Conservation (phyloP, 37 sponge, comb jelly and placozoan genomes). For the Haliclona indistincta region DNA sequence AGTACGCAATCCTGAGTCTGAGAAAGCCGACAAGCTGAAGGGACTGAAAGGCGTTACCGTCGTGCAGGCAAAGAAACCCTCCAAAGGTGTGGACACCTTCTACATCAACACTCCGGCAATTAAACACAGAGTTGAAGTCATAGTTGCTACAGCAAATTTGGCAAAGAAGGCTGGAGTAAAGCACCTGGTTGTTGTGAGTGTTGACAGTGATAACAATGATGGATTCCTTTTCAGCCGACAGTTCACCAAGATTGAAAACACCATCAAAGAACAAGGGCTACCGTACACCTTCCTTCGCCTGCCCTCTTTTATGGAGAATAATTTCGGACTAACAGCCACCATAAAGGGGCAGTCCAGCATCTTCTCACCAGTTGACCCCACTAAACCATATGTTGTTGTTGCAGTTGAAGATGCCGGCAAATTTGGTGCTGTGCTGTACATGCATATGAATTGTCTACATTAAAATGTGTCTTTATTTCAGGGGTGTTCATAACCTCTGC, state of each 20-base stretch:
- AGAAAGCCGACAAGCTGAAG: conserved; percentile 43
- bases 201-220: conserved; percentile 1
- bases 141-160: conserved; percentile 24
- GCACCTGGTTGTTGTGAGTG: conserved; percentile 32
- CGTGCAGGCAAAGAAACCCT: conserved; percentile 25
- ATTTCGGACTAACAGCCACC: conserved; percentile 2
- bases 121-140: conserved; percentile 30
- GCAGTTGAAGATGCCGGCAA: conserved; percentile 41
- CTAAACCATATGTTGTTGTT: conserved; percentile 23
- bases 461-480: too few species aligned
- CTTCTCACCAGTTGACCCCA: conserved; percentile 3
- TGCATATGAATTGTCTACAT: too few species aligned
- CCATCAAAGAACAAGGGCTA: conserved; percentile 14
- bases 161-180: conserved; percentile 51
- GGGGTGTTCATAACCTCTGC: too few species aligned
- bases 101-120: conserved; percentile 37
- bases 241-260: conserved; percentile 14
- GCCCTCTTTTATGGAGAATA: conserved; percentile 34
- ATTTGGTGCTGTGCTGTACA: conserved; percentile 46
- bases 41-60: conserved; percentile 25
- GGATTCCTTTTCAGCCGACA: conserved; percentile 32
- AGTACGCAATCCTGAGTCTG: conserved; percentile 47
- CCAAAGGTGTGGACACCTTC: conserved; percentile 48
- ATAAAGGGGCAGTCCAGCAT: conserved; percentile 2
- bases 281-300: conserved; percentile 49